Evolutionary conservation across 2,888 invertebrate species (phyloP).

Genomic region (Leptinotarsa haldemani): DNA sequence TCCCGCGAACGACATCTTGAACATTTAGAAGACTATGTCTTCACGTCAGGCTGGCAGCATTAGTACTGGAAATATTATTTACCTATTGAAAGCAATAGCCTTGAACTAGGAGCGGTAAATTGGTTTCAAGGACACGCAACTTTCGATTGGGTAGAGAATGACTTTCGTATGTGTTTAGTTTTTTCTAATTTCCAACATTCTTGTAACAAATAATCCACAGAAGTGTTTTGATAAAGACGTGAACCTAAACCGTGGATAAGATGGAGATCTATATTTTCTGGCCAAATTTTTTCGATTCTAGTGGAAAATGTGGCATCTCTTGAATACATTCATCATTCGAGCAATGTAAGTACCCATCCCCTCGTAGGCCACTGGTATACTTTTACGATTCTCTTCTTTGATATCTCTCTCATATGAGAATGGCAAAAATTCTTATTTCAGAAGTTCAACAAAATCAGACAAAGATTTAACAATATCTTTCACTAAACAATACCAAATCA

Average conservation of each 20-base stretch:
- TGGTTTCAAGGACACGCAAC: neutral
- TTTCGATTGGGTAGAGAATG: neutral
- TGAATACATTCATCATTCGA: conserved; percentile 24
- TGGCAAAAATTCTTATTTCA: conserved; percentile 33
- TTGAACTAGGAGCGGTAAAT: conserved; percentile 11
- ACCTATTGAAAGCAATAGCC: neutral
- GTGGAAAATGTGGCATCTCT: conserved; percentile 18
- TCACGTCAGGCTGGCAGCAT: neutral
- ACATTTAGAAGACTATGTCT: conserved; percentile 16
- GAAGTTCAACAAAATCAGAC: conserved; percentile 18
- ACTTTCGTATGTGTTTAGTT: neutral
- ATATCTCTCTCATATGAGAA: conserved; percentile 34
- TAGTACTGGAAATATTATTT: neutral
- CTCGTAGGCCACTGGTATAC: neutral
- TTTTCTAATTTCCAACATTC: conserved; percentile 17
- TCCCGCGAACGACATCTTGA: neutral
- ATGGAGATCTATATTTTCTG: neutral
- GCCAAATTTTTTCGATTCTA: conserved; percentile 1
- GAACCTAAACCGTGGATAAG: conserved; percentile 11
- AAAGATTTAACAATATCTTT: conserved; percentile 10
- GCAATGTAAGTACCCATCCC: conserved; percentile 19
- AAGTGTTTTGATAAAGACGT: neutral
- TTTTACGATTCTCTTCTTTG: neutral
- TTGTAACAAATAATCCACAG: neutral
- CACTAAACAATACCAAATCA: conserved; percentile 40